Evolutionary conservation across 2,797 vertebrate species (phyloP), one percentile per base, ranked within the genome.

Genomic region (Ficedula albicollis): DNA sequence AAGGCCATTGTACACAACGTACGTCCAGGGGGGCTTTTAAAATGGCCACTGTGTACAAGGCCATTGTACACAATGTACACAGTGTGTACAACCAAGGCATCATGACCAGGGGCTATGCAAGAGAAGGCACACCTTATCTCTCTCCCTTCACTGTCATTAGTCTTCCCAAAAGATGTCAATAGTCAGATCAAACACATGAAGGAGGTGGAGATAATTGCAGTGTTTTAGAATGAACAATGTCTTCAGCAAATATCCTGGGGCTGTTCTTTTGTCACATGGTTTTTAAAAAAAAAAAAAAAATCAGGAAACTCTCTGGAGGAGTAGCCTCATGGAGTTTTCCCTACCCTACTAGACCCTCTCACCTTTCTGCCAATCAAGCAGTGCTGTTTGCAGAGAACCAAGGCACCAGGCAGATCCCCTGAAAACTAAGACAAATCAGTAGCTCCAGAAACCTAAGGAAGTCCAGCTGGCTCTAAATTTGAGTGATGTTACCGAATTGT

Each of bases 81-180:
- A 12, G 12, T 46, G 1, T 41, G 11, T 30, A 51, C 22, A 84
- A 19, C 17, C 13, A 41, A 77, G 23, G 5, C 11, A 38, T 13
- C 22, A 30, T 8, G 15, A n/a, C 21, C 15, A 46, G 17, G 13
- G 15, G 2, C 10, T 27, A 7, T 46, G 32, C 74, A 55, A 3
- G 1, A 51, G n/a, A 68, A 64, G 5, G 10, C 2, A 0, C 0
- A 29, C 1, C 0, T 7, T 54, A 21, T 51, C 10, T 59, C 1
- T 44, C 22, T 72, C 5, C 8, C 60, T 68, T 34, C 9, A 36
- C 19, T 48, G 7, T n/a, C 19, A 13, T 41, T 44, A 14, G 3
- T 44, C 36, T 72, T 46, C 46, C n/a, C 38, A 73, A 82, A 77
- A 30, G 5, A 19, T 43, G 26, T 23, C 29, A 32, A 4, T 5